Evolutionary conservation across 1,140 invertebrate species (phyloP).

Genomic region (Drosophila micromelanica): DNA sequence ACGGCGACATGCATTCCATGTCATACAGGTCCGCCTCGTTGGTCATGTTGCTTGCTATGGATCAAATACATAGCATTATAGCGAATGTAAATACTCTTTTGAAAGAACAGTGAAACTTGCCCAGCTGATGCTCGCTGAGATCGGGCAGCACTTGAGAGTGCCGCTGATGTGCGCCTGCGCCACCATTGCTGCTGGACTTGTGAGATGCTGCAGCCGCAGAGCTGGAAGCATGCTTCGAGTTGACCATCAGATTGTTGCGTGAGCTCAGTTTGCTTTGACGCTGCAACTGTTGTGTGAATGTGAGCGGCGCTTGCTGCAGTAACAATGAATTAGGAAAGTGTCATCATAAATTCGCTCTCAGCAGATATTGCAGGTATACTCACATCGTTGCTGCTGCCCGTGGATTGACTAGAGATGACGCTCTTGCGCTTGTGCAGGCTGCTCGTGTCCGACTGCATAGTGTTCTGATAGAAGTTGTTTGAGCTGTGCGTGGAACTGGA

Average conservation of each 20-base stretch:
- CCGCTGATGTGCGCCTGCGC: conserved; percentile 85
- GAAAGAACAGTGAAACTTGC: conserved; percentile 36
- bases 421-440: conserved; percentile 84
- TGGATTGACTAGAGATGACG: conserved; percentile 84
- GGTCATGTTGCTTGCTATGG: conserved; percentile 69
- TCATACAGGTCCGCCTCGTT: conserved; percentile 84
- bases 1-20: conserved; percentile 86
- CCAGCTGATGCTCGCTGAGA: conserved; percentile 83
- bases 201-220: conserved; percentile 55
- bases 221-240: conserved; percentile 84
- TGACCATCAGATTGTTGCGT: conserved; percentile 81
- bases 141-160: conserved; percentile 84
- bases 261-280: conserved; percentile 84
- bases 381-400: conserved; percentile 84
- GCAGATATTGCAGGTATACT: conserved; percentile 18
- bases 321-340: background rate
- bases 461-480: conserved; percentile 84
- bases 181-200: conserved; percentile 44
- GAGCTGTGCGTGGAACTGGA: conserved; percentile 84
- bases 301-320: conserved; percentile 85
- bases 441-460: conserved; percentile 84
- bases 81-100: background rate
- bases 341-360: background rate
- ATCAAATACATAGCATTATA: background rate
- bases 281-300: conserved; percentile 92